Evolutionary conservation across 2,113 vertebrate species (phyloP).

Genomic region (Piliocolobus tephrosceles): DNA sequence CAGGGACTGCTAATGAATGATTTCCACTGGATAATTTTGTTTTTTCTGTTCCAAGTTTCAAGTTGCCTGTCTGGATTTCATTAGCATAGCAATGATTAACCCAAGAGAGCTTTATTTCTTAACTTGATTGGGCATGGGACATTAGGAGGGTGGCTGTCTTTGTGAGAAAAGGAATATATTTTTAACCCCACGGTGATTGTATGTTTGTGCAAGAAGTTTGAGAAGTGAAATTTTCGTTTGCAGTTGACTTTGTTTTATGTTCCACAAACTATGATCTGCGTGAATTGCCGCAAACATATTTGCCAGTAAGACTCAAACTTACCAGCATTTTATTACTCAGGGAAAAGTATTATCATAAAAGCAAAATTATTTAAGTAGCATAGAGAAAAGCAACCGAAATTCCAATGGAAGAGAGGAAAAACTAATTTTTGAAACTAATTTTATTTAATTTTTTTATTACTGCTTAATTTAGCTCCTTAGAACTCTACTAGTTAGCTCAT

Average conservation of each 20-base stretch:
- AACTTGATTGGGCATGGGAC: constrained; percentile 77
- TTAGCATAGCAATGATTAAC: constrained; percentile 82
- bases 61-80: constrained; percentile 83
- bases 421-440: background rate
- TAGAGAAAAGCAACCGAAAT: background rate
- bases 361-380: background rate
- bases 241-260: constrained; percentile 20
- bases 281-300: background rate
- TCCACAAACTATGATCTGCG: background rate
- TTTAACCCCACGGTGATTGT: background rate
- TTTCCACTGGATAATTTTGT: constrained; percentile 85
- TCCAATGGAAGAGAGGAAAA: background rate
- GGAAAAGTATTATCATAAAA: background rate
- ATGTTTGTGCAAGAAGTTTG: constrained; percentile 40
- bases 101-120: constrained; percentile 80
- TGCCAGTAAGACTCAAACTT: background rate
- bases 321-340: background rate
- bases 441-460: background rate
- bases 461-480: background rate
- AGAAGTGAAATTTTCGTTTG: constrained; percentile 53
- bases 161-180: constrained; percentile 65
- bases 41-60: constrained; percentile 83
- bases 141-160: constrained; percentile 62
- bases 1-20: constrained; percentile 84
- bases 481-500: background rate